Conservation (phyloP, 2,888 invertebrate genomes). For the Papilio protenor region DNA sequence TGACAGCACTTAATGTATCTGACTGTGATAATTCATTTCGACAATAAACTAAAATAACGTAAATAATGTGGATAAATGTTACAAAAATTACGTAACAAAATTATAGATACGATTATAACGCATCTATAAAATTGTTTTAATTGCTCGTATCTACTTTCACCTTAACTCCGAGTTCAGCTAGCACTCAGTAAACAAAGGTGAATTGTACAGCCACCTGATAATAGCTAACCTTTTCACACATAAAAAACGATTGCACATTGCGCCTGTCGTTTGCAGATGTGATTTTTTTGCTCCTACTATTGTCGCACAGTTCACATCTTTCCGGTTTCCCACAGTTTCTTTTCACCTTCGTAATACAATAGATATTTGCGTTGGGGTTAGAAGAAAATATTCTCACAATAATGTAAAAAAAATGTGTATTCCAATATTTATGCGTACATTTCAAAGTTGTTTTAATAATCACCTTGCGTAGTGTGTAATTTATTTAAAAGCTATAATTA, state of each 20-base stretch:
- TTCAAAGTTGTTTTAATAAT: neutral
- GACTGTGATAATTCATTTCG: neutral
- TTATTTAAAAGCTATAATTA: neutral
- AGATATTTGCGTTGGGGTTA: slow-evolving; percentile 12
- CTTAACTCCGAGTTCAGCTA: neutral
- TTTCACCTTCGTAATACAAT: slow-evolving; percentile 53
- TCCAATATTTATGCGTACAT: neutral
- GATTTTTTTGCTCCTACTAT: slow-evolving; percentile 33
- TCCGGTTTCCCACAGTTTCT: slow-evolving; percentile 67
- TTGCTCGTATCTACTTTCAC: slow-evolving; percentile 26
- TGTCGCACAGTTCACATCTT: slow-evolving; percentile 44
- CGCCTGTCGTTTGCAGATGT: slow-evolving; percentile 27
- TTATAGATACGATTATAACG: neutral
- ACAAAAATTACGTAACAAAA: no score
- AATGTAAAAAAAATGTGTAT: neutral
- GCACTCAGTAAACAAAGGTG: neutral
- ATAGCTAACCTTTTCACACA: slow-evolving; percentile 36
- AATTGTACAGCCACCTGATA: slow-evolving; percentile 3
- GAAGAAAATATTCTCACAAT: slow-evolving; percentile 21
- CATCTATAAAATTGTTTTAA: slow-evolving; percentile 21
- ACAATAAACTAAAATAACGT: neutral
- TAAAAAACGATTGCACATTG: slow-evolving; percentile 47
- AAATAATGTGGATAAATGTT: neutral
- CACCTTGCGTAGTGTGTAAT: neutral
- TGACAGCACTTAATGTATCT: neutral